Evolutionary conservation across 1,140 invertebrate species (phyloP).

Genomic region (Rhopalosiphum maidis): DNA sequence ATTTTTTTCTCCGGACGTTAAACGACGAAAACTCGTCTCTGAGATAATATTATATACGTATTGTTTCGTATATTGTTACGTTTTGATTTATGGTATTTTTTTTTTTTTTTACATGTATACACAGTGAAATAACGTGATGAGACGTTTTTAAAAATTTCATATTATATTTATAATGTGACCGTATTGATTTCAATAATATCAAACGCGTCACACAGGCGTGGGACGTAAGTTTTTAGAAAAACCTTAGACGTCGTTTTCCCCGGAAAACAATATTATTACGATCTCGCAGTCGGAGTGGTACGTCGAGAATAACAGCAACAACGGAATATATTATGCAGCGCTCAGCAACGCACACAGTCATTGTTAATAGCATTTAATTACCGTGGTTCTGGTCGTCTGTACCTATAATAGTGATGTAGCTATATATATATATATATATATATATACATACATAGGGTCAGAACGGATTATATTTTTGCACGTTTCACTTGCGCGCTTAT

Average conservation of each 20-base stretch:
- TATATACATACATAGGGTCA: not conserved
- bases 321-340: not conserved
- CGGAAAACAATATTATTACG: not conserved
- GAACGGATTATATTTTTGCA: not conserved
- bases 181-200: slow-evolving; percentile 8
- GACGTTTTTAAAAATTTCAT: not conserved
- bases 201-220: not conserved
- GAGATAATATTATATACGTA: not conserved
- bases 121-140: not conserved
- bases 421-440: not conserved
- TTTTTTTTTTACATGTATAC: too few relatives aligned
- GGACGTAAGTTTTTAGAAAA: not conserved
- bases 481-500: not conserved
- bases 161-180: not conserved
- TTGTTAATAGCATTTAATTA: not conserved
- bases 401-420: not conserved
- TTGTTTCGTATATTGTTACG: not conserved
- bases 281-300: not conserved
- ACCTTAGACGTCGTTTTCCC: not conserved
- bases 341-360: not conserved
- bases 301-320: not conserved
- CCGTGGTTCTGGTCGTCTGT: not conserved
- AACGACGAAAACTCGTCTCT: not conserved
- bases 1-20: not conserved
- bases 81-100: not conserved